phyloP scores from a whole-genome alignment of 2,113 vertebrate genomes.

The Motacilla tschutschensis region DNA sequence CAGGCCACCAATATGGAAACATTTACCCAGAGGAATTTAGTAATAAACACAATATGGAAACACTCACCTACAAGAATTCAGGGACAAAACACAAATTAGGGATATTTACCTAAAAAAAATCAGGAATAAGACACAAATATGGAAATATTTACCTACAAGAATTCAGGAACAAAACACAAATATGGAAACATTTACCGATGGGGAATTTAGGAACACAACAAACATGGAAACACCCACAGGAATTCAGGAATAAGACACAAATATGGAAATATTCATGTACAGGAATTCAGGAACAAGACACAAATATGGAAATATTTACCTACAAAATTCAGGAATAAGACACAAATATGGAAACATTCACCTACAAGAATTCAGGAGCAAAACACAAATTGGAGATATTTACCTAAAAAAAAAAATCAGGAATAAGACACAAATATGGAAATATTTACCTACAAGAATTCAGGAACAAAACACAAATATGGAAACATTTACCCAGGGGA shows the following conservation, averaged over 20 bases:
- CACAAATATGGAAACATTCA: no score
- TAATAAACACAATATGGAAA: background rate
- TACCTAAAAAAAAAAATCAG: no score
- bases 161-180: background rate
- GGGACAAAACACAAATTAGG: fast-evolving
- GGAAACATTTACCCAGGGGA: fast-evolving
- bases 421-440: no score
- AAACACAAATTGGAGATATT: fast-evolving
- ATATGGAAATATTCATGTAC: background rate
- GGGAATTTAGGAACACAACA: background rate
- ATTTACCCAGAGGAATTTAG: no score
- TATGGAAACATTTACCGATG: fast-evolving
- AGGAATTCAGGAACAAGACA: background rate
- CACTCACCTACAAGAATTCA: background rate
- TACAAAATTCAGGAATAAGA: background rate
- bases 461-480: fast-evolving
- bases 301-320: no score
- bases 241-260: background rate
- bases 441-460: background rate
- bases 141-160: fast-evolving
- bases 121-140: fast-evolving
- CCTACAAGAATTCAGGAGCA: background rate
- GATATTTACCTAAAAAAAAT: fast-evolving
- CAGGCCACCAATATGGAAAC: fast-evolving
- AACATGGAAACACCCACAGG: fast-evolving